Percentiles rank a stretch among this genome's conserved stretches.
Conservation (phyloP, 2,888 invertebrate genomes). For the Terebella lapidaria region DNA sequence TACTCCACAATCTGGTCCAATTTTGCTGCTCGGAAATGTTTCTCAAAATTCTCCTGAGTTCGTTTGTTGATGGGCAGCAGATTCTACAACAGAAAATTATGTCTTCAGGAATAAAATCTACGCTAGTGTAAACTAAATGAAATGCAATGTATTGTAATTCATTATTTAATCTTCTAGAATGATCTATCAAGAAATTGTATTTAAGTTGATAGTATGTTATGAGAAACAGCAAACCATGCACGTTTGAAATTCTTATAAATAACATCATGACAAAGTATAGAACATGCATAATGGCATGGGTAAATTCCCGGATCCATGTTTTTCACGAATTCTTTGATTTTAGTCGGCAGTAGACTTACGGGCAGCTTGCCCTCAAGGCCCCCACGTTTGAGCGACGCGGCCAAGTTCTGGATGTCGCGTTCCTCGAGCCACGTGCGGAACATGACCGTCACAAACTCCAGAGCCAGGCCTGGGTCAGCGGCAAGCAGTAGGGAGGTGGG, state of each 20-base stretch:
- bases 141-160: too few relatives aligned
- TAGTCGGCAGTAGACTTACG: conserved; percentile 32
- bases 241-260: background rate
- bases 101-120: background rate
- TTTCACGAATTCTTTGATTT: too few relatives aligned
- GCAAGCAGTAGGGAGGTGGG: background rate
- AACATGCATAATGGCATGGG: background rate
- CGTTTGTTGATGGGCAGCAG: conserved; percentile 92
- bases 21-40: conserved; percentile 72
- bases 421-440: conserved; percentile 87
- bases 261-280: background rate
- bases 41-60: conserved; percentile 79
- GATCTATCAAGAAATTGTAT: too few relatives aligned
- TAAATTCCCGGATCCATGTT: too few relatives aligned
- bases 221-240: background rate
- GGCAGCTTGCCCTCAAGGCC: conserved; percentile 42
- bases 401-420: conserved; percentile 62
- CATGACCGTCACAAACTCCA: conserved; percentile 89
- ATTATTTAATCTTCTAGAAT: too few relatives aligned
- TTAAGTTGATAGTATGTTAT: too few relatives aligned
- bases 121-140: too few relatives aligned
- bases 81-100: conserved; percentile 57
- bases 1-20: conserved; percentile 69
- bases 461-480: conserved; percentile 68
- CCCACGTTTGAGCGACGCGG: conserved; percentile 38